Evolutionary conservation across 2,888 invertebrate species (phyloP).

Genomic region (Nemoura dubitans): DNA sequence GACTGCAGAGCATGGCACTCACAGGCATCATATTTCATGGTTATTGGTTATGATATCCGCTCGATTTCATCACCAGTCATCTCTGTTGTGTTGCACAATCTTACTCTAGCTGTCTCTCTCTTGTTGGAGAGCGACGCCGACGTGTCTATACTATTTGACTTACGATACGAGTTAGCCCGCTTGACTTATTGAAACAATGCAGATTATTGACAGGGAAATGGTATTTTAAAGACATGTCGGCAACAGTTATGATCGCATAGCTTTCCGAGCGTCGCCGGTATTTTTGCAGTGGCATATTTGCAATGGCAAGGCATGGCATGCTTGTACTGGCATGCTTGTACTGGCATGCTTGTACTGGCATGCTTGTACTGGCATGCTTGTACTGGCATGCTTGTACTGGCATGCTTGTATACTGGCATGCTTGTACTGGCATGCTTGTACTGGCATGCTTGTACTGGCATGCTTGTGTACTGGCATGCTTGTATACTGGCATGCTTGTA

Average conservation of each 20-base stretch:
- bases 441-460: too few relatives aligned
- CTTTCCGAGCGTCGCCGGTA: neutral
- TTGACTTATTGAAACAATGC: conserved; percentile 29
- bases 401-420: too few relatives aligned
- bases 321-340: too few relatives aligned
- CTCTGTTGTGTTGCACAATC: neutral
- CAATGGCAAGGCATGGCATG: too few relatives aligned
- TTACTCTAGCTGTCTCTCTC: neutral
- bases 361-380: too few relatives aligned
- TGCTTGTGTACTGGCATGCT: too few relatives aligned
- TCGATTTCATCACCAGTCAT: neutral
- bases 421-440: too few relatives aligned
- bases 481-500: too few relatives aligned
- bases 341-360: too few relatives aligned
- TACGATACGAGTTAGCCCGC: neutral
- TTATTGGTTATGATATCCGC: neutral
- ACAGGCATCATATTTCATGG: neutral
- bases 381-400: too few relatives aligned
- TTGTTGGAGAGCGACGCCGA: neutral
- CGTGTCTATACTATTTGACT: conserved; percentile 21
- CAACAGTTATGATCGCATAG: neutral
- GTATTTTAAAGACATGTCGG: conserved; percentile 19
- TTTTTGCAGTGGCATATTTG: too few relatives aligned
- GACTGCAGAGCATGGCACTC: neutral
- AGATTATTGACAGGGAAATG: conserved; percentile 17